Conservation (phyloP, 2,797 vertebrate genomes). For the Jordanella pulchra region DNA sequence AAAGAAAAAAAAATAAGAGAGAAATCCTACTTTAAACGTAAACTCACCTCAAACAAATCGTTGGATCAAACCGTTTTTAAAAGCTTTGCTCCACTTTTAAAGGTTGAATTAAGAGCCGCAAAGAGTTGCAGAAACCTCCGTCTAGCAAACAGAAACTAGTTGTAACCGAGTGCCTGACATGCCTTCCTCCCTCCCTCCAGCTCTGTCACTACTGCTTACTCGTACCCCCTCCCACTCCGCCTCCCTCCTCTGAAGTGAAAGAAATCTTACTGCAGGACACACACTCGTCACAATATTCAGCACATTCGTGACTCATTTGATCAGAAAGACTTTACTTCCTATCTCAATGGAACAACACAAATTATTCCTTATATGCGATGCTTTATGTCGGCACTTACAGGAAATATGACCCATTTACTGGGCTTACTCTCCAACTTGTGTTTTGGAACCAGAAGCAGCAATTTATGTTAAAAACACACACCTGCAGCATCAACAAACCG, state of each 20-base stretch:
- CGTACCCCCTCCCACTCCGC: conserved; percentile 64
- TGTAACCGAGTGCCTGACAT: conserved; percentile 72
- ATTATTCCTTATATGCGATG: conserved; percentile 4
- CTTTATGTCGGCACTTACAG: conserved; percentile 4
- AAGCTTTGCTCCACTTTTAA: conserved; percentile 22
- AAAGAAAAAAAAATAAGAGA: conserved; percentile 25
- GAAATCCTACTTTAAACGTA: conserved; percentile 13
- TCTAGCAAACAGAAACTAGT: conserved; percentile 69
- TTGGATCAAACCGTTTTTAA: conserved; percentile 18
- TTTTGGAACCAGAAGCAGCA: neutral
- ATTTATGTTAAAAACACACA: conserved; percentile 2
- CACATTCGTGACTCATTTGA: conserved; percentile 32
- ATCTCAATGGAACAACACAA: neutral
- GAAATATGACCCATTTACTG: neutral
- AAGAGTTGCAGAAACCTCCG: conserved; percentile 53
- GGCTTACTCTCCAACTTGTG: neutral
- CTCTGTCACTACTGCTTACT: conserved; percentile 54
- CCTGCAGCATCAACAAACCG: conserved; percentile 1
- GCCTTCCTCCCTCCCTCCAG: conserved; percentile 40
- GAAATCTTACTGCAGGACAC: conserved; percentile 47
- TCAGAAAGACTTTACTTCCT: conserved; percentile 10
- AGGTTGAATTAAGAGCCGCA: conserved; percentile 28
- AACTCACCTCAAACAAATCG: conserved; percentile 61
- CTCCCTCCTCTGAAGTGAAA: conserved; percentile 59
- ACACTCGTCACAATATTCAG: conserved; percentile 26